phyloP scores from a whole-genome alignment of 2,797 vertebrate genomes.

The Chromobotia macracanthus region DNA sequence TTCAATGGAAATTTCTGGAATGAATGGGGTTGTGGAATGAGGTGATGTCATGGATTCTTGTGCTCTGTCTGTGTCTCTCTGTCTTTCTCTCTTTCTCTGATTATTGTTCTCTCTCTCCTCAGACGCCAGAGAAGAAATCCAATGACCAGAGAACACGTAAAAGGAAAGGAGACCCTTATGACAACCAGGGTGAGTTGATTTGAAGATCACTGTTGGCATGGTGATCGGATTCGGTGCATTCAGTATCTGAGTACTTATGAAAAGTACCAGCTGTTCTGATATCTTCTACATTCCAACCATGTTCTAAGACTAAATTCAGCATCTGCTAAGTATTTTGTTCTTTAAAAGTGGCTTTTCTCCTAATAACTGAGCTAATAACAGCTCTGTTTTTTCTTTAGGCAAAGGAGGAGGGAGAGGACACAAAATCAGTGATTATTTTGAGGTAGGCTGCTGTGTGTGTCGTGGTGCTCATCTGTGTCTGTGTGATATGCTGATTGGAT shows the following conservation, averaged over 20 bases:
- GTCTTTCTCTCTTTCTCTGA: not conserved
- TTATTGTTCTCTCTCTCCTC: constrained; percentile 58
- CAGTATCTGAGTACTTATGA: not conserved
- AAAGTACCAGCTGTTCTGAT: not conserved
- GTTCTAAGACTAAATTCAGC: not conserved
- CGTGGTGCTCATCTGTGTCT: not conserved
- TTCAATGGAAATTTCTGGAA: constrained; percentile 39
- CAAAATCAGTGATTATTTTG: constrained; percentile 99
- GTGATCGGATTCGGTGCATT: not conserved
- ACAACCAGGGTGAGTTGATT: constrained; percentile 87
- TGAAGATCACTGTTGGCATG: not conserved
- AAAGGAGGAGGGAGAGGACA: constrained; percentile 95
- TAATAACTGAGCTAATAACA: not conserved
- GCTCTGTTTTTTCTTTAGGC: constrained; percentile 76
- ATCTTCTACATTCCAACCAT: not conserved
- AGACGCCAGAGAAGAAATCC: constrained; percentile 98
- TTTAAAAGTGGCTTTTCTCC: not conserved
- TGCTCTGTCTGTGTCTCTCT: no score
- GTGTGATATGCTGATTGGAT: constrained; percentile 52
- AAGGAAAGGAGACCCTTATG: constrained; percentile 95
- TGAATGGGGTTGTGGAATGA: constrained; percentile 45
- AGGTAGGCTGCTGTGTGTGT: constrained; percentile 81
- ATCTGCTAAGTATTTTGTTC: not conserved
- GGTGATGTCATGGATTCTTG: constrained; percentile 45
- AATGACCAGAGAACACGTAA: constrained; percentile 96